Evolutionary conservation across 2,888 invertebrate species (phyloP), one percentile per base, ranked within the genome.

Genomic region (Biston betularia): DNA sequence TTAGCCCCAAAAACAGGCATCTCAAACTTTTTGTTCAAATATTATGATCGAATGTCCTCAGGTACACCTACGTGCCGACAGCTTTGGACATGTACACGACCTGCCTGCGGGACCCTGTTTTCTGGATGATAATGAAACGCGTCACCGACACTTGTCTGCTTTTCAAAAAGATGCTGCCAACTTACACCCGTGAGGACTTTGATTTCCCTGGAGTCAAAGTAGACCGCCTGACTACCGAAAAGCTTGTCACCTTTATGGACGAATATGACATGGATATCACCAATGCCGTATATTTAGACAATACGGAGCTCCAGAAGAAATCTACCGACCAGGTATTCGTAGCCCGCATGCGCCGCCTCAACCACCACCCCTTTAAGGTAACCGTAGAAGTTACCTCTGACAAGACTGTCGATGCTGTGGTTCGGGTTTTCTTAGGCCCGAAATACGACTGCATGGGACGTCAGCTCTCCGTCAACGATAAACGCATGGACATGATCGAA

Each of bases 41-140:
- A 11, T 44, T 34, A 65, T 33, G 8, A 33, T 6, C 3, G 4
- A 44, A 12, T 12, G 7, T 71, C 81, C 68, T 6, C 76, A 93
- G 93, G 71, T 88, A 92, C 81, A 92, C 92, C 1, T 92, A 92
- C 80, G 79, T 92, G 54, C 96, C 96, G 11, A 94, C 95, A 49
- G 94, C 95, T 12, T 85, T 96, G 74, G 95, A 96, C 78, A 94
- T 95, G 84, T 95, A 94, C 83, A 90, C 94, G 65, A 96, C 96
- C 1, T 94, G 95, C 77, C 85, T 96, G 78, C 95, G 96, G 60
- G 97, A 97, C 87, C 97, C 97, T 12, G 94, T 96, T 63, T 96
- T 95, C 95, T 97, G 96, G 92, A 94, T 94, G 74, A 87, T 96
- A 73, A 95, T 95, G 90, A 95, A 96, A 84, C 95, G 95, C 71